Evolutionary conservation across 2,113 vertebrate species (phyloP).

Genomic region (Micronisus gabar): DNA sequence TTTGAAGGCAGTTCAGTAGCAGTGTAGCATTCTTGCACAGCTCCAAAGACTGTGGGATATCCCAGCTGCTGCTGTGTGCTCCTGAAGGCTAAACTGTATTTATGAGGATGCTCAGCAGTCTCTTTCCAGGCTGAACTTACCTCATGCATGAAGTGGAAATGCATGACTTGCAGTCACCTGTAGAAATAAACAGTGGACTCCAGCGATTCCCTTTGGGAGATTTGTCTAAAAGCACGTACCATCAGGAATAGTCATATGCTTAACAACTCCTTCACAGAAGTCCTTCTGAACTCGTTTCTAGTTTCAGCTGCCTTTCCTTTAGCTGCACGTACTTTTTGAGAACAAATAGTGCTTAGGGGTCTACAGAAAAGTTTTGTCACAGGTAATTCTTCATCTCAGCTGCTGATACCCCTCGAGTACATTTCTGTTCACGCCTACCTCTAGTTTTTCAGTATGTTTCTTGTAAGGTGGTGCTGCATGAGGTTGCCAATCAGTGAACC

Average conservation of each 20-base stretch:
- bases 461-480: neutral
- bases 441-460: neutral
- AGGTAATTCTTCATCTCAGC: neutral
- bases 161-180: neutral
- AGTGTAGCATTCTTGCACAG: neutral
- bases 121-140: neutral
- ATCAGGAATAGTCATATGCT: neutral
- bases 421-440: neutral
- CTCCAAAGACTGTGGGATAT: neutral
- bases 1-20: neutral
- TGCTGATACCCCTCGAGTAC: neutral
- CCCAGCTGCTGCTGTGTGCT: neutral
- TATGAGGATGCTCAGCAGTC: neutral
- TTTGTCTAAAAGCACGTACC: neutral
- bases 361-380: neutral
- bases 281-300: neutral
- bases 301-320: neutral
- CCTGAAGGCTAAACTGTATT: neutral
- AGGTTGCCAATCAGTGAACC: slow-evolving; percentile 22
- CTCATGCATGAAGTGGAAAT: neutral
- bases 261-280: neutral
- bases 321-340: neutral
- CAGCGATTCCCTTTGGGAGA: neutral
- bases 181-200: neutral
- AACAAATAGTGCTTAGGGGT: neutral